Evolutionary conservation across 2,113 vertebrate species (phyloP).

Genomic region (Sander lucioperca): DNA sequence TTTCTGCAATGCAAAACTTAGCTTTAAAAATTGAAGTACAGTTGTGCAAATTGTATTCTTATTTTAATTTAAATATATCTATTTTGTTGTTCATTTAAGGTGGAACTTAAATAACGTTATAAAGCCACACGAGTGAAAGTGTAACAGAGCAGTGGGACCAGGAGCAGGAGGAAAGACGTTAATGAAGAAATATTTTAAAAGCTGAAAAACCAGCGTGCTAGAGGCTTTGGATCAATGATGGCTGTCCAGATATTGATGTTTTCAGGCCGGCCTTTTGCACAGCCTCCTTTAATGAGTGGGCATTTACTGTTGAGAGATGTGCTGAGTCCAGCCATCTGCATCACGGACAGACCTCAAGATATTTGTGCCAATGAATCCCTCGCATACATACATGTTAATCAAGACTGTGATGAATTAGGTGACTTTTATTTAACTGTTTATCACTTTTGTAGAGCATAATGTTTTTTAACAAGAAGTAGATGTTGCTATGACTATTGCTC

Average conservation of each 20-base stretch:
- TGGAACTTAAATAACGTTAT: constrained; percentile 43
- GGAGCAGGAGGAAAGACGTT: constrained; percentile 45
- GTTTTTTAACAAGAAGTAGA: background rate
- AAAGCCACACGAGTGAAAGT: constrained; percentile 71
- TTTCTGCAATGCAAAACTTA: constrained; percentile 84
- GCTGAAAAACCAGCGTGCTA: constrained; percentile 32
- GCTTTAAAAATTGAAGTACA: background rate
- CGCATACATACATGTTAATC: constrained; percentile 30
- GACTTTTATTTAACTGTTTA: background rate
- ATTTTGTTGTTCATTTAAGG: constrained; percentile 22
- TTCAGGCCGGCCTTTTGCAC: constrained; percentile 47
- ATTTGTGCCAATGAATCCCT: constrained; percentile 13
- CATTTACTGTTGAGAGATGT: constrained; percentile 58
- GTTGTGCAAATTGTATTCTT: background rate
- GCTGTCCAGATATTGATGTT: constrained; percentile 70
- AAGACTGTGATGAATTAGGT: constrained; percentile 19
- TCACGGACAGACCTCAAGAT: constrained; percentile 29
- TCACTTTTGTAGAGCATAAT: background rate
- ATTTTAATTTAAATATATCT: constrained; percentile 10
- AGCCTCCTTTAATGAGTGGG: constrained; percentile 51
- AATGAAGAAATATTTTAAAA: constrained; percentile 63
- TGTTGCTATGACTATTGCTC: background rate
- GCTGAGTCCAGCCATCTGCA: constrained; percentile 60
- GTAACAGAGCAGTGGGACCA: constrained; percentile 67
- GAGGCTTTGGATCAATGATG: constrained; percentile 64